phyloP scores from a whole-genome alignment of 2,113 vertebrate genomes.

The Sapayoa aenigma region DNA sequence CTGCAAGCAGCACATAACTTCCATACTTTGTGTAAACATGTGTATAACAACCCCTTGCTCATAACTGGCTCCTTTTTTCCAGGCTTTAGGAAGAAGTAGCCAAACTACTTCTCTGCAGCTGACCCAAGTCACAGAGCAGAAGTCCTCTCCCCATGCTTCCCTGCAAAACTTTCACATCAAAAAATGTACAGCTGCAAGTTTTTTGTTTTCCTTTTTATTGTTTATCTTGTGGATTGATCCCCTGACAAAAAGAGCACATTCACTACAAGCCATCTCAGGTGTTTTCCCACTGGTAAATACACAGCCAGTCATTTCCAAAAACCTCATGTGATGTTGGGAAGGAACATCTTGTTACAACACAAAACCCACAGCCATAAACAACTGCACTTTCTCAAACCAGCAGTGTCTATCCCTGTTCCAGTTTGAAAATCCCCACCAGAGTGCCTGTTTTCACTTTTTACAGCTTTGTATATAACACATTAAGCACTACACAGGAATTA shows the following conservation, averaged over 20 bases:
- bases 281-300: not conserved
- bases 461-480: accelerated
- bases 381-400: not conserved
- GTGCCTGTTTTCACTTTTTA: not conserved
- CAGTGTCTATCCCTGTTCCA: not conserved
- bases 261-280: not conserved
- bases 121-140: not conserved
- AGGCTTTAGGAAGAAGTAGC: not conserved
- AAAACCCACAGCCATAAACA: not conserved
- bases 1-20: not conserved
- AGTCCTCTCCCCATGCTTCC: not conserved
- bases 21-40: not conserved
- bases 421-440: not conserved
- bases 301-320: not conserved
- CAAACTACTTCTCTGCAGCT: not conserved
- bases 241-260: not conserved
- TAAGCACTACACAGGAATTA: not conserved
- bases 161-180: not conserved
- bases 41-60: not conserved
- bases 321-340: not conserved
- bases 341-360: not conserved
- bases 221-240: not conserved
- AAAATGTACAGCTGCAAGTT: not conserved
- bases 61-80: not conserved
- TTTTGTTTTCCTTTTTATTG: not conserved